Base-by-base conservation (phyloP, 2,797 vertebrate genomes). In the Amblyraja radiata region DNA sequence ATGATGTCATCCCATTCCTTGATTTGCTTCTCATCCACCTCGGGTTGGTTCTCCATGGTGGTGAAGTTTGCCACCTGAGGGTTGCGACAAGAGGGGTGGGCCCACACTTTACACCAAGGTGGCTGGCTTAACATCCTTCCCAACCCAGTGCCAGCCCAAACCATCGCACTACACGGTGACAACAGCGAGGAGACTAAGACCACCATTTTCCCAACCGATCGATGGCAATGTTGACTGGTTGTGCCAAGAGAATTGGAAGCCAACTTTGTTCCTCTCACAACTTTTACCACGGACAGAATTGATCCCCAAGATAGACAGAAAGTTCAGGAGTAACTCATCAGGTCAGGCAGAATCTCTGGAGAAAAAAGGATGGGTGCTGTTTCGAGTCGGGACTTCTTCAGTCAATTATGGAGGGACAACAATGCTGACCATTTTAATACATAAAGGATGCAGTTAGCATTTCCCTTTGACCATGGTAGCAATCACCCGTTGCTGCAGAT, bases 1-100 rank as follows among this genome's bases (percentile, higher is more conserved):
- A 99, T 99, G 93, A 99, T 99, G 9, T 99, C 97, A 0, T 99
- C 99, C 99, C 99, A 99, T 93, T 98, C 98, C 86, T 97, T 96
- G 0, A 95, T 93, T 2, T 94, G 94, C 77, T 94, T 97, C 3
- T 98, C 98, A 0, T 98, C 97, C 25, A 98, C 95, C n/a, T 98
- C 97, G 0, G 96, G 96, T 90, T 97, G 96, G 39, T 95, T 97
- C 93, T 99, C 99, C 98, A 99, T 99, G 18, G 97, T 99, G 94
- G 98, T 96, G 94, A 99, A 99, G 95, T 99, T 99, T 77, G 99
- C 99, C 83, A 99, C 98, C 99, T 99, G 93, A 28, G 95, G 9
- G 46, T 54, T 16, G 84, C 0, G n/a, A 88, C 1, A 16, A 88
- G 63, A 74, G 71, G 23, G 71, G 21, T 74, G 18, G 68, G n/a